Percentiles rank a stretch among this genome's conserved stretches.
Evolutionary conservation across 2,888 invertebrate genomes (phyloP).

Genomic region (Rhaphigaster nebulosa): DNA sequence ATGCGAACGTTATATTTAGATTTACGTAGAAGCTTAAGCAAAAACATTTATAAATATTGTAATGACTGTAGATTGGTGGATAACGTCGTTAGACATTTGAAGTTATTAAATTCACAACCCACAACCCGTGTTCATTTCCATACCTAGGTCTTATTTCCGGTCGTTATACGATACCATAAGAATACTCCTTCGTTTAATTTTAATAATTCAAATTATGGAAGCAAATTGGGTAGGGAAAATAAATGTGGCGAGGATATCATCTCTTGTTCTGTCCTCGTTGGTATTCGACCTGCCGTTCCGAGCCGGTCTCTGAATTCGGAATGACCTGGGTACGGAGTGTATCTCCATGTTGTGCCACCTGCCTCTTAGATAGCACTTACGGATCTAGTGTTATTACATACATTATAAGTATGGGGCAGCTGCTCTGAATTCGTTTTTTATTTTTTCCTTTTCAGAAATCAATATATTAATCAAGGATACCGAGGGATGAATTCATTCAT

Average conservation of each 20-base stretch:
- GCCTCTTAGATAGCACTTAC: neutral
- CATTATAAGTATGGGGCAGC: constrained; percentile 11
- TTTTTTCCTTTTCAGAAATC: constrained; percentile 11
- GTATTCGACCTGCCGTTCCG: neutral
- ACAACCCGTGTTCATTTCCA: neutral
- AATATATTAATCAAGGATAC: neutral
- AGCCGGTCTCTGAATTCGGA: constrained; percentile 40
- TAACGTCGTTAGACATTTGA: neutral
- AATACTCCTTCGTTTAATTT: constrained; percentile 37
- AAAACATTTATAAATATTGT: neutral
- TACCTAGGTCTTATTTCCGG: constrained; percentile 11
- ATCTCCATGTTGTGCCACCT: neutral
- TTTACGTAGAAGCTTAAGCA: neutral
- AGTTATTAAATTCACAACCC: neutral
- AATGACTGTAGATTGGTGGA: neutral
- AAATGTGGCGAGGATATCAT: constrained; percentile 26
- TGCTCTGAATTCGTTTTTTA: neutral
- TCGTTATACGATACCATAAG: constrained; percentile 11
- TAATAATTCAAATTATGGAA: constrained; percentile 11
- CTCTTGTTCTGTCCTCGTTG: constrained; percentile 14
- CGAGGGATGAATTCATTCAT: neutral
- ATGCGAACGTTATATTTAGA: neutral
- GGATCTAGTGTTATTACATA: constrained; percentile 11
- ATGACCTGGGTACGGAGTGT: neutral
- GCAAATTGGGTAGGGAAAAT: constrained; percentile 14